A percentile compares a stretch with the other conserved stretches of the same genome.
Evolutionary conservation across 1,140 invertebrate species (phyloP).

Genomic region (Aphelenchoides besseyi): DNA sequence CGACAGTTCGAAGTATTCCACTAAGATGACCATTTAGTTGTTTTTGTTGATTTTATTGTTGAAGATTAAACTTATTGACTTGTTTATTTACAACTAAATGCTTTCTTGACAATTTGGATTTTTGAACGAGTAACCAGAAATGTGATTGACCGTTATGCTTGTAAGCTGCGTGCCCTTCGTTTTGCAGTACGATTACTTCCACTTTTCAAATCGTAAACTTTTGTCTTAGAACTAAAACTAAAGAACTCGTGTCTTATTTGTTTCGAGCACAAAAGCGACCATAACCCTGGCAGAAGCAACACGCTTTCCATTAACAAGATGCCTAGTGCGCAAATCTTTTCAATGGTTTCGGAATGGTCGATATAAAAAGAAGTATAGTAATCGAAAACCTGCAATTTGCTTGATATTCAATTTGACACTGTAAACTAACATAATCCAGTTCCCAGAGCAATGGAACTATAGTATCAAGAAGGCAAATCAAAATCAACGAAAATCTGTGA

Average conservation of each 20-base stretch:
- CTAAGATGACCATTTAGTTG: not conserved
- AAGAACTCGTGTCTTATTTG: not conserved
- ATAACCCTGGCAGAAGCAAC: not conserved
- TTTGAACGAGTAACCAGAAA: too few species aligned
- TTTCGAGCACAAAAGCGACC: not conserved
- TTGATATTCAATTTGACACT: not conserved
- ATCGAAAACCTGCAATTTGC: not conserved
- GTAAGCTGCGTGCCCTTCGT: too few species aligned
- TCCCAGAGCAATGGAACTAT: not conserved
- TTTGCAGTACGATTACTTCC: too few species aligned
- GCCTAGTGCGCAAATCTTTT: not conserved
- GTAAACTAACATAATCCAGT: not conserved
- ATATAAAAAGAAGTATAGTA: not conserved
- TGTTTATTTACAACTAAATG: too few species aligned
- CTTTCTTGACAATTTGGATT: too few species aligned
- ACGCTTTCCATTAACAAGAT: not conserved
- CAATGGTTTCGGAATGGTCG: not conserved
- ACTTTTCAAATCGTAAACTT: too few species aligned
- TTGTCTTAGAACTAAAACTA: too few species aligned
- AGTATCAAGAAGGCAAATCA: not conserved
- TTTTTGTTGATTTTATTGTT: conserved; percentile 22
- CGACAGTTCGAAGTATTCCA: conserved; percentile 13
- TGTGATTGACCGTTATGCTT: too few species aligned
- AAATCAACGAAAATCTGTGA: not conserved
- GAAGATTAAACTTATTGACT: not conserved